These are phyloP conservation scores for Ahaetulla prasina DNA, from an alignment of 2,113 vertebrate species.

Conservation along the genomic window DNA sequence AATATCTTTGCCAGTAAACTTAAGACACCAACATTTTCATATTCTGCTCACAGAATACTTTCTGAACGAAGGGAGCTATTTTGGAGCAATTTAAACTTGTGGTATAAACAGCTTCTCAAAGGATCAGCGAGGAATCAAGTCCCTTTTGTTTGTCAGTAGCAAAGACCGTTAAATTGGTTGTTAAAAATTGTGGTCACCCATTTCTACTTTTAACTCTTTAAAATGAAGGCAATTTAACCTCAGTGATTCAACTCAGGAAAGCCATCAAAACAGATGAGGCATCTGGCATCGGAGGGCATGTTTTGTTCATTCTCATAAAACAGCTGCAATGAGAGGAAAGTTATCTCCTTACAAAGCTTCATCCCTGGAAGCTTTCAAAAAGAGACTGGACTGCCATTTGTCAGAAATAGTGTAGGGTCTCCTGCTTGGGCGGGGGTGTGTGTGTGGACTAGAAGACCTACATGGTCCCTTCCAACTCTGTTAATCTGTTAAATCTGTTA, in stretches of 20 bases:
- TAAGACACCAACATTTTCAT: slow-evolving; percentile 32
- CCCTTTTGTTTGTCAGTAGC: neutral
- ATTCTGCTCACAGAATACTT: slow-evolving; percentile 4
- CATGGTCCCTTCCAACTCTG: too few relatives aligned
- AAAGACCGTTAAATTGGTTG: neutral
- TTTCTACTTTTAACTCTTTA: neutral
- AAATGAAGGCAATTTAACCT: neutral
- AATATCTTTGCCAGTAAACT: neutral
- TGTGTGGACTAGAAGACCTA: too few relatives aligned
- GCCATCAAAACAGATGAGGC: neutral
- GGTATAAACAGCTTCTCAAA: neutral
- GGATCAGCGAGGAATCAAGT: neutral
- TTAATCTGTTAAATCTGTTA: too few relatives aligned
- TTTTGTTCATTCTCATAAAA: neutral
- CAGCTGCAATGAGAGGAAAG: neutral
- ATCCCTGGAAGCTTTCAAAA: too few relatives aligned
- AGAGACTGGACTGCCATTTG: too few relatives aligned
- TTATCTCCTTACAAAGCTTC: neutral
- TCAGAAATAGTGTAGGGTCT: too few relatives aligned
- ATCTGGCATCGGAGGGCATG: neutral
- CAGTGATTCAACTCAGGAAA: neutral
- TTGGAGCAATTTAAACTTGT: slow-evolving; percentile 24
- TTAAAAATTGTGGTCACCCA: neutral
- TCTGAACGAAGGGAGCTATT: slow-evolving; percentile 45
- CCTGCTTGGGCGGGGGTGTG: too few relatives aligned